A percentile compares a stretch with the other conserved stretches of the same genome.
phyloP scores from a whole-genome alignment of 2,113 vertebrate genomes.

The Pitta sordida region DNA sequence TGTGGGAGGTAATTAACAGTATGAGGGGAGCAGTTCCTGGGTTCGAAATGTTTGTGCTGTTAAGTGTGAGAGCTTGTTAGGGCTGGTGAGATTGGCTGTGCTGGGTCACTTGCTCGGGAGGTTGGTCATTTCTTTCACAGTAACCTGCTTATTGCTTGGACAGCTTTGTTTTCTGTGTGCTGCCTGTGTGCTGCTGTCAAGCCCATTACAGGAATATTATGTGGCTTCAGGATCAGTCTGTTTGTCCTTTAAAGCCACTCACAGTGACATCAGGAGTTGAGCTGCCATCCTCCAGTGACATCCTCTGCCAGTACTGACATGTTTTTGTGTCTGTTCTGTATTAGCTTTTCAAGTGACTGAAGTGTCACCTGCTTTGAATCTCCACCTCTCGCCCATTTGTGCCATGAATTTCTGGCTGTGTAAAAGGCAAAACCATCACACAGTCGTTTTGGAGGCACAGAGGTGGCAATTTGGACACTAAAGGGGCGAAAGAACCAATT shows the following conservation, averaged over 20 bases:
- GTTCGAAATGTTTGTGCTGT: background rate
- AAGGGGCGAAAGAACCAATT: background rate
- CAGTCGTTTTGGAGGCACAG: background rate
- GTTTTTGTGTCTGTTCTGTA: background rate
- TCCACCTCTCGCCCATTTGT: background rate
- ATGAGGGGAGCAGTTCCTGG: background rate
- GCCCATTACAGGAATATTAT: background rate
- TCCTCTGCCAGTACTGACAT: background rate
- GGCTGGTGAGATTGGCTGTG: background rate
- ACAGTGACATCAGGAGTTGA: background rate
- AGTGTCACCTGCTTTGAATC: background rate
- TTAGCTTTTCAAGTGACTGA: background rate
- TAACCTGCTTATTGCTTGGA: background rate
- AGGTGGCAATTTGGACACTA: background rate
- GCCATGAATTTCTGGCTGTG: background rate
- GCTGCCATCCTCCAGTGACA: background rate
- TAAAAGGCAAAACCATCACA: background rate
- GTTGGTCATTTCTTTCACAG: background rate
- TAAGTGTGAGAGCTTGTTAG: background rate
- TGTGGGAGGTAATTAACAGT: background rate
- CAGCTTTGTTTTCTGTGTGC: background rate
- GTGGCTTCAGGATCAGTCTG: background rate
- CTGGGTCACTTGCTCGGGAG: background rate
- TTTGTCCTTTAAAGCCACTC: background rate
- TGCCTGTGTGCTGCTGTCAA: background rate